These are phyloP conservation scores for Myotis vivesi DNA, from an alignment of 2,797 vertebrate genomes.

Conservation along the genomic window DNA sequence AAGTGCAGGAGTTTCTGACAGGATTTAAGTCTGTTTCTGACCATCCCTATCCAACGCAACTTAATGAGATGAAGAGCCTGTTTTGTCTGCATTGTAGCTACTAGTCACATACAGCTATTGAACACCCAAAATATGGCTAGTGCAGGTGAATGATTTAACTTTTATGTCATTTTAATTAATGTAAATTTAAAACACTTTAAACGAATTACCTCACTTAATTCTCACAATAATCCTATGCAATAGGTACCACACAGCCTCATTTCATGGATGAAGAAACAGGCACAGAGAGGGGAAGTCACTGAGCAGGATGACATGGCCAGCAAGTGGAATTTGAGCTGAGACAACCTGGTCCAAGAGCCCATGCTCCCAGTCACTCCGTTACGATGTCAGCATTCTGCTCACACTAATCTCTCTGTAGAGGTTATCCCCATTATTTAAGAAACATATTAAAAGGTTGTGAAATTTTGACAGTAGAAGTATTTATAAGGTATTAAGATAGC, in stretches of 20 bases:
- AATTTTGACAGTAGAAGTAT: constrained; percentile 3
- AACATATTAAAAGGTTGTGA: neutral
- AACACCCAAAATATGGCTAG: neutral
- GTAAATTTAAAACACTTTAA: neutral
- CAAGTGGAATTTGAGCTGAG: neutral
- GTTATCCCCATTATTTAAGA: neutral
- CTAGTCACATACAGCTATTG: neutral
- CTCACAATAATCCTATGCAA: neutral
- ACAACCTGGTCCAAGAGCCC: neutral
- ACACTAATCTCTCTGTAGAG: neutral
- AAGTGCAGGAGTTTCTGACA: neutral
- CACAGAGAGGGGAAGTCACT: neutral
- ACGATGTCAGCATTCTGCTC: neutral
- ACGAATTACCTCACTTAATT: neutral
- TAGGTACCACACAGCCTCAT: neutral
- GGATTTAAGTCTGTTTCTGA: neutral
- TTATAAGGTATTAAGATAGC: neutral
- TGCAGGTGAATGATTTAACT: neutral
- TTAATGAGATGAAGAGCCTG: neutral
- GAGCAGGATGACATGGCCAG: neutral
- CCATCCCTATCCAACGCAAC: neutral
- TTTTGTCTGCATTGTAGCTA: neutral
- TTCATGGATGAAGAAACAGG: neutral
- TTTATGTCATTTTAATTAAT: neutral
- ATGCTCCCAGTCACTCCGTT: neutral